Evolutionary conservation across 1,140 invertebrate genomes (phyloP).

Genomic region (Drosophila nikananu): DNA sequence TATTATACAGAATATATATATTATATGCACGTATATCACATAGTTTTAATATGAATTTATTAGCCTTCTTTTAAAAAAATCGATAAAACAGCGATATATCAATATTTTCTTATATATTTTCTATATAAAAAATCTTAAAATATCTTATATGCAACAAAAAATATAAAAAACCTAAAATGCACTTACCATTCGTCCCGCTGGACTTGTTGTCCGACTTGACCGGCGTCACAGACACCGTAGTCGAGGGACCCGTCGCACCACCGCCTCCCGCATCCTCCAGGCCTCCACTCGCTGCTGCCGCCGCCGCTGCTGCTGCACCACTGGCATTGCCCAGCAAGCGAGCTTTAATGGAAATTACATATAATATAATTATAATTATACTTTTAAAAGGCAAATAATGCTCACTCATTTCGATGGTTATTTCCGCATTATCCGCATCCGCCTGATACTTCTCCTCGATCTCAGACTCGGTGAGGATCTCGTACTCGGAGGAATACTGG

Average conservation of each 20-base stretch:
- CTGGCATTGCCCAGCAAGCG: slow-evolving; percentile 66
- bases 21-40: no score
- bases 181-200: slow-evolving; percentile 66
- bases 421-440: slow-evolving; percentile 77
- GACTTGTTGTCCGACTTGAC: slow-evolving; percentile 73
- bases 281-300: slow-evolving; percentile 17
- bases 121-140: no score
- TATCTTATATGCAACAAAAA: not conserved
- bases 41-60: no score
- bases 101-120: no score
- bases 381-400: not conserved
- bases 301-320: slow-evolving; percentile 25
- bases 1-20: no score
- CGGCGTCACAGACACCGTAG: slow-evolving; percentile 67
- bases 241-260: slow-evolving; percentile 38
- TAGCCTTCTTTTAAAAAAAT: no score
- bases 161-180: not conserved
- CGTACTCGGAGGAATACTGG: slow-evolving; percentile 84
- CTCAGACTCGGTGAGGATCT: slow-evolving; percentile 84
- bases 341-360: slow-evolving; percentile 28
- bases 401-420: slow-evolving; percentile 83
- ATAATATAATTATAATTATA: not conserved
- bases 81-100: no score
- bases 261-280: slow-evolving; percentile 59
- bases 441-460: slow-evolving; percentile 83